Evolutionary conservation across 64 coral and sea anemone species (phyloP).

Genomic region (Catalaphyllia jardinei): DNA sequence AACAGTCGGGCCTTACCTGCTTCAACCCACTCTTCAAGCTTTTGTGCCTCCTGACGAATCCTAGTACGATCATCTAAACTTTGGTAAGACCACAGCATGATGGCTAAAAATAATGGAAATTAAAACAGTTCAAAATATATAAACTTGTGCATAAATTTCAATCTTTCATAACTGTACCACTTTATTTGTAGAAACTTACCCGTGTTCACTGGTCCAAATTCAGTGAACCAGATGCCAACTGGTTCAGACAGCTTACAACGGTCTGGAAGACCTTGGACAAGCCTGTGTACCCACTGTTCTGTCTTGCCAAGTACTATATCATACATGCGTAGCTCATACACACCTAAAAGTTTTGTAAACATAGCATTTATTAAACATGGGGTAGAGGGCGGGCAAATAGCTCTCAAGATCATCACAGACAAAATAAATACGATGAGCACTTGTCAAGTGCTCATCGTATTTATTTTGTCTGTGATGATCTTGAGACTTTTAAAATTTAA

Average conservation of each 20-base stretch:
- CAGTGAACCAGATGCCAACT: conserved; percentile 69
- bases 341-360: conserved; percentile 38
- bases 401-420: too few relatives aligned
- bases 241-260: conserved; percentile 57
- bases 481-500: too few relatives aligned
- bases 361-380: background rate
- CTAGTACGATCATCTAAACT: conserved; percentile 48
- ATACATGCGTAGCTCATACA: conserved; percentile 65
- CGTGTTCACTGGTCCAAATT: conserved; percentile 63
- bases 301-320: conserved; percentile 59
- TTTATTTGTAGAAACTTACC: background rate
- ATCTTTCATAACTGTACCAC: background rate
- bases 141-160: background rate
- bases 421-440: too few relatives aligned
- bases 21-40: conserved; percentile 47
- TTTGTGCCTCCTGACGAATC: conserved; percentile 14
- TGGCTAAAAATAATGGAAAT: background rate
- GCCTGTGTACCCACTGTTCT: conserved; percentile 63
- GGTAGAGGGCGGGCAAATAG: background rate
- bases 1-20: conserved; percentile 1
- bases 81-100: conserved; percentile 43
- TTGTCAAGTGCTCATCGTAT: too few relatives aligned
- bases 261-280: conserved; percentile 59
- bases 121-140: background rate
- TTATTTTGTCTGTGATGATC: too few relatives aligned